Evolutionary conservation across 2,797 vertebrate genomes (phyloP).

Genomic region (Clarias platycephalus): DNA sequence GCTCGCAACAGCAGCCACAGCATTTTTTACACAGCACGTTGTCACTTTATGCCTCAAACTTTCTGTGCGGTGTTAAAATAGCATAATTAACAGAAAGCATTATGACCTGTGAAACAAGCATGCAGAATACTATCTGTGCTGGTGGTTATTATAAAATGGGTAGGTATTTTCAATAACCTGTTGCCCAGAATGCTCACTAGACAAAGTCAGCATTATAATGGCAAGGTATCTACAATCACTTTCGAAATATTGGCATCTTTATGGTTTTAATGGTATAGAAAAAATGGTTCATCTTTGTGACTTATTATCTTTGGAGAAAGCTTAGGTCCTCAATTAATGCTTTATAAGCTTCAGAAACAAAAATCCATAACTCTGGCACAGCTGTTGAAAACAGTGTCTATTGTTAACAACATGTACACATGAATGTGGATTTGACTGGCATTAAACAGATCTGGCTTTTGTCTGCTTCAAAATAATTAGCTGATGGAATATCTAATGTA

Average conservation of each 20-base stretch:
- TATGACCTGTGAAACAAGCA: neutral
- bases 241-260: neutral
- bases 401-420: neutral
- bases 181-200: neutral
- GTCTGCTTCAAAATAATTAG: neutral
- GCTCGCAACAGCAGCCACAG: neutral
- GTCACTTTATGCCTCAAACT: neutral
- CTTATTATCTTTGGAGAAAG: neutral
- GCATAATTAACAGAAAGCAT: neutral
- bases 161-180: neutral
- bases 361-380: neutral
- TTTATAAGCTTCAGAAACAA: neutral
- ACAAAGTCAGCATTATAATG: neutral
- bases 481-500: neutral
- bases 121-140: neutral
- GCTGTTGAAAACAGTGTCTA: neutral
- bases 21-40: neutral
- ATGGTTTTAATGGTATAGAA: neutral
- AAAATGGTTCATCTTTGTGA: neutral
- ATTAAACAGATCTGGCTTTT: neutral
- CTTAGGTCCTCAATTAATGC: neutral
- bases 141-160: neutral
- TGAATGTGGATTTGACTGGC: neutral
- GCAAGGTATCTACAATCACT: too few relatives aligned
- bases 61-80: neutral